Evolutionary conservation across 2,888 invertebrate species (phyloP).

Genomic region (Pristionchus entomophagus): DNA sequence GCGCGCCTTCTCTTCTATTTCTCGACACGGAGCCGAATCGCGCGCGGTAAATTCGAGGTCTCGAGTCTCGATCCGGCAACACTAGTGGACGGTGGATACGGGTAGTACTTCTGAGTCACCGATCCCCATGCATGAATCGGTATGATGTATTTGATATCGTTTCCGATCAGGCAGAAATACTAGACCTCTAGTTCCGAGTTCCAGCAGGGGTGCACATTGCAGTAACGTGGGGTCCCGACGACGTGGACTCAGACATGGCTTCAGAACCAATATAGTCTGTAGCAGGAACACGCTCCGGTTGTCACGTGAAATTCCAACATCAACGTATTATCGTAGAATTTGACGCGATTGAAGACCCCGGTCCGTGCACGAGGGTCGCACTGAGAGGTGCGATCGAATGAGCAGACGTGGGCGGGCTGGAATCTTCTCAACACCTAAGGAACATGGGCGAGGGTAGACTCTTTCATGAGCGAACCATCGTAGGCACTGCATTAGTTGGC

Average conservation of each 20-base stretch:
- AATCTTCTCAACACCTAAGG: background rate
- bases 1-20: too few species aligned
- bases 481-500: background rate
- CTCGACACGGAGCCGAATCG: too few species aligned
- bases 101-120: slow-evolving; percentile 16
- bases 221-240: slow-evolving; percentile 10
- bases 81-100: background rate
- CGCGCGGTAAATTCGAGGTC: too few species aligned
- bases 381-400: slow-evolving; percentile 3
- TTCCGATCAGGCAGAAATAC: background rate
- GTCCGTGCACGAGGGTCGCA: background rate
- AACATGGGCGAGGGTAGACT: background rate
- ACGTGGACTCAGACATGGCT: background rate
- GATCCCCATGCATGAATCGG: slow-evolving; percentile 14
- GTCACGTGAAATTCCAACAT: background rate
- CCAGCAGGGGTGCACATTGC: background rate
- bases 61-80: too few species aligned
- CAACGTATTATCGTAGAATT: background rate
- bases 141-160: background rate
- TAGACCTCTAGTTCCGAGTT: background rate
- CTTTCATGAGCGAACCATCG: background rate
- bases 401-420: slow-evolving; percentile 3
- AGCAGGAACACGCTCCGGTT: background rate
- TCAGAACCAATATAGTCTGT: slow-evolving; percentile 8
- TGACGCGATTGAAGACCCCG: slow-evolving; percentile 6